These are phyloP conservation scores for Sclerurus mexicanus DNA, from an alignment of 2,113 vertebrate species.

Conservation along the genomic window DNA sequence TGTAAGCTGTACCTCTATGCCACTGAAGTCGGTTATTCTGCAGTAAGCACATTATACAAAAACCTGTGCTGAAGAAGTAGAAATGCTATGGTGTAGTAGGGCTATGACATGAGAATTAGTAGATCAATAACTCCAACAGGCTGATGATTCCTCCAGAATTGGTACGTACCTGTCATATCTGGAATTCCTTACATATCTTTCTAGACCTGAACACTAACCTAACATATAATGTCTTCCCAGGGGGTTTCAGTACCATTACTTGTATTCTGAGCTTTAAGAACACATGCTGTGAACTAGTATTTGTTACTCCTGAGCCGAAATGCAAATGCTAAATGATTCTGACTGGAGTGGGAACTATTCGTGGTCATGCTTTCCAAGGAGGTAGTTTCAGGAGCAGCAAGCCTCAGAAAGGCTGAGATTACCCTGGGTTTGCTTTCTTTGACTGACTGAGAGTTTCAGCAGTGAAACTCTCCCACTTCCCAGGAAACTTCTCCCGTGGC, in stretches of 20 bases:
- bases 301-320: background rate
- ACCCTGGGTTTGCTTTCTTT: background rate
- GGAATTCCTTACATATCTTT: background rate
- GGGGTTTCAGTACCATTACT: background rate
- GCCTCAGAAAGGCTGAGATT: background rate
- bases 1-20: background rate
- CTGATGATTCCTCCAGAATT: background rate
- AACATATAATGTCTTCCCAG: background rate
- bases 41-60: background rate
- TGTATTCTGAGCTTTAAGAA: background rate
- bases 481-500: background rate
- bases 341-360: background rate
- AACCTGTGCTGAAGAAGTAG: background rate
- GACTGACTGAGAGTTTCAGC: background rate
- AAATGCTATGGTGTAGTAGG: background rate
- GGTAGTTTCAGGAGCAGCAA: background rate
- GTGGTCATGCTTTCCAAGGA: background rate
- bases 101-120: background rate
- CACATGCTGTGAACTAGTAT: background rate
- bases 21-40: background rate
- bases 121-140: background rate
- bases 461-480: background rate
- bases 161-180: background rate
- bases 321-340: background rate
- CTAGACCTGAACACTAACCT: rapidly evolving